Evolutionary conservation across 2,797 vertebrate genomes (phyloP).

Genomic region (Smutsia gigantea): DNA sequence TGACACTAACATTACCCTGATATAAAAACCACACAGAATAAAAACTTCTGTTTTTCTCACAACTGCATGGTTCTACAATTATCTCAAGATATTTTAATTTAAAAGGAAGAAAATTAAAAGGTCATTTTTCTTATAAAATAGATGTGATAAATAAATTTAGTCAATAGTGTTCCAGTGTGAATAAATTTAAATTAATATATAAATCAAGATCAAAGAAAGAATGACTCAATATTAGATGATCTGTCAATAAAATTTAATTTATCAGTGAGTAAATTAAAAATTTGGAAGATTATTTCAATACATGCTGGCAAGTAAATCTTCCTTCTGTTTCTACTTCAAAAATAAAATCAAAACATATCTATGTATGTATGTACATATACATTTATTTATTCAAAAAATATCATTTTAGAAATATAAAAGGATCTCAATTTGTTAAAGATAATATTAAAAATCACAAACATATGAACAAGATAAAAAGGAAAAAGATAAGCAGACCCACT

Average conservation of each 20-base stretch:
- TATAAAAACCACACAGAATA: background rate
- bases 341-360: background rate
- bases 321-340: background rate
- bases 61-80: background rate
- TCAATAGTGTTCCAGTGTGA: background rate
- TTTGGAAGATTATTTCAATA: background rate
- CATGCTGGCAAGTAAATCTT: background rate
- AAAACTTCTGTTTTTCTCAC: background rate
- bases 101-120: background rate
- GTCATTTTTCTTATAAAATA: background rate
- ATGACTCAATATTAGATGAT: background rate
- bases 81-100: background rate
- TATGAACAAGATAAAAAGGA: background rate
- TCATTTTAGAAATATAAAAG: background rate
- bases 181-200: background rate
- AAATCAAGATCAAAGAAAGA: background rate
- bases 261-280: background rate
- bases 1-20: background rate
- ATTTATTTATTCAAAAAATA: background rate
- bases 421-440: background rate
- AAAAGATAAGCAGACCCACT: background rate
- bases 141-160: background rate
- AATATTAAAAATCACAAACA: background rate
- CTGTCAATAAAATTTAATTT: background rate
- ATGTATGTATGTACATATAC: background rate